phyloP scores from a whole-genome alignment of 2,113 vertebrate species.

The Cervus canadensis region DNA sequence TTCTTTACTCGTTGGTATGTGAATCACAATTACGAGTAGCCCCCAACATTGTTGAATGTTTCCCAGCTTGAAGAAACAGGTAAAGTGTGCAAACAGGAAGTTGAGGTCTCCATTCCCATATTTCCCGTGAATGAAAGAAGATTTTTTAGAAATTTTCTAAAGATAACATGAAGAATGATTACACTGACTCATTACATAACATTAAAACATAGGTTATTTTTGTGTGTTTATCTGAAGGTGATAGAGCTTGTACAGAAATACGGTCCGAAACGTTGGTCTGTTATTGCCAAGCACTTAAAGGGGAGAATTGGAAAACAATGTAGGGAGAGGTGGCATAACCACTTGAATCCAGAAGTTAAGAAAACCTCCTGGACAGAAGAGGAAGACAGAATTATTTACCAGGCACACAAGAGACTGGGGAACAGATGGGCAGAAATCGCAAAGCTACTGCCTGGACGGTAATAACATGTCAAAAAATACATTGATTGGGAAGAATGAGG shows the following conservation, averaged over 20 bases:
- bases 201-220: conserved; percentile 79
- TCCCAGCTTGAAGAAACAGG: conserved; percentile 30
- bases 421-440: conserved; percentile 99
- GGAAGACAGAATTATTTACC: conserved; percentile 99
- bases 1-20: not conserved
- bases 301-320: conserved; percentile 99
- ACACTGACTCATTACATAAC: conserved; percentile 69
- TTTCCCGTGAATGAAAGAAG: conserved; percentile 41
- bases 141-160: conserved; percentile 67
- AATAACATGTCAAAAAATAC: conserved; percentile 71
- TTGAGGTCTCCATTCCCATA: conserved; percentile 4
- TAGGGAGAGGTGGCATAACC: conserved; percentile 99
- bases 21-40: conserved; percentile 6
- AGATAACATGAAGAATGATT: conserved; percentile 62
- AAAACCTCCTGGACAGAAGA: conserved; percentile 99
- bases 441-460: conserved; percentile 99
- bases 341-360: conserved; percentile 99
- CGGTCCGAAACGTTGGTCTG: conserved; percentile 98
- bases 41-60: conserved; percentile 14
- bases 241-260: conserved; percentile 99
- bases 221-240: conserved; percentile 89
- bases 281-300: conserved; percentile 99
- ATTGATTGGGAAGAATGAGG: conserved; percentile 65
- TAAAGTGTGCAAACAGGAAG: conserved; percentile 53
- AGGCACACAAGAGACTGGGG: conserved; percentile 98